A percentile compares a stretch with the other conserved stretches of the same genome.
Evolutionary conservation across 2,888 invertebrate genomes (phyloP).

Genomic region (Syrista parreyssii): DNA sequence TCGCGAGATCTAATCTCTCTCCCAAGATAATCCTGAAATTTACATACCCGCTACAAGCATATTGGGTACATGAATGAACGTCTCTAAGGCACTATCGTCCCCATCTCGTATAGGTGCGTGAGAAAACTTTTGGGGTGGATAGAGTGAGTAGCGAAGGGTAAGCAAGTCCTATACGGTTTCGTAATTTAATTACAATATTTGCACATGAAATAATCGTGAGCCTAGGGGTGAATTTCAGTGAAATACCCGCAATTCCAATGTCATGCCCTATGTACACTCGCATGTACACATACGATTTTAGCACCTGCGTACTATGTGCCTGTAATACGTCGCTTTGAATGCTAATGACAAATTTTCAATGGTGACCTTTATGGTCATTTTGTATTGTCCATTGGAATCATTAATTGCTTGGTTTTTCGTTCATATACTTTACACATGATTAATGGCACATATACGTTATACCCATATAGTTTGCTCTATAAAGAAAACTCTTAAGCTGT

Average conservation of each 20-base stretch:
- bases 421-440: background rate
- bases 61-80: conserved; percentile 23
- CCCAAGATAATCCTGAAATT: background rate
- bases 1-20: background rate
- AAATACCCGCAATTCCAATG: too few species aligned
- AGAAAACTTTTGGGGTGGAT: background rate
- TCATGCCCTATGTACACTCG: background rate
- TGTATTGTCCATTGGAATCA: background rate
- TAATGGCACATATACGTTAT: background rate
- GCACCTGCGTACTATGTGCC: background rate
- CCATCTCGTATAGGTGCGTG: background rate
- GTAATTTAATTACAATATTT: conserved; percentile 25
- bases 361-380: too few species aligned
- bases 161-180: background rate
- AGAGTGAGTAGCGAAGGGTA: background rate
- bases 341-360: background rate
- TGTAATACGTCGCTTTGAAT: background rate
- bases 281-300: background rate
- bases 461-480: background rate
- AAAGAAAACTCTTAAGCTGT: background rate
- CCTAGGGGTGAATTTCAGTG: too few species aligned
- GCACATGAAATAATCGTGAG: conserved; percentile 17
- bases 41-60: conserved; percentile 8
- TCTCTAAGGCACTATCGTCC: conserved; percentile 8
- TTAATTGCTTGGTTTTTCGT: background rate